Evolutionary conservation across 2,113 vertebrate genomes (phyloP).

Genomic region (Zosterops japonicus): DNA sequence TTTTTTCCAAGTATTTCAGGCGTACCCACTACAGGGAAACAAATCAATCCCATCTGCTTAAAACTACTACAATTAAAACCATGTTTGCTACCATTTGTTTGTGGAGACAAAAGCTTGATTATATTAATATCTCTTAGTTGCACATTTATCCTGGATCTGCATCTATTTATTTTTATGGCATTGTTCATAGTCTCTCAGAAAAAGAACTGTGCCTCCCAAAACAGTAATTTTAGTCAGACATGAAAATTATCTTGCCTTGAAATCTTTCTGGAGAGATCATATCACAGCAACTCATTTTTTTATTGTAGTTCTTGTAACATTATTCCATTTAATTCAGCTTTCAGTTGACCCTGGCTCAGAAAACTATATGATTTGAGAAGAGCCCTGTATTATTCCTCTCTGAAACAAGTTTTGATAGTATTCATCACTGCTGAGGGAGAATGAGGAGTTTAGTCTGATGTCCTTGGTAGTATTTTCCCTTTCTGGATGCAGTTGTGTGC

Average conservation of each 20-base stretch:
- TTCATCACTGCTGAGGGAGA: not conserved
- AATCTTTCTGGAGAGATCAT: not conserved
- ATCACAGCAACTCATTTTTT: not conserved
- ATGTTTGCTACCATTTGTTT: not conserved
- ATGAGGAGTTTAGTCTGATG: not conserved
- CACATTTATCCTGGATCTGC: not conserved
- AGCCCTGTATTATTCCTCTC: not conserved
- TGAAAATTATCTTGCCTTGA: not conserved
- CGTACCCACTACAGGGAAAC: not conserved
- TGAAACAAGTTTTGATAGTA: not conserved
- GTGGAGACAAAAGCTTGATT: not conserved
- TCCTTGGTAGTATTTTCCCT: not conserved
- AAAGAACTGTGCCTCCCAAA: not conserved
- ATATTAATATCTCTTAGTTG: not conserved
- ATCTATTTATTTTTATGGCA: not conserved
- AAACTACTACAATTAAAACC: not conserved
- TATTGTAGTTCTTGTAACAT: not conserved
- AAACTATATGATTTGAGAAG: not conserved
- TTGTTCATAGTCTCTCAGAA: not conserved
- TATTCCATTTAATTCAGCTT: not conserved
- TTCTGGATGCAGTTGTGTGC: not conserved
- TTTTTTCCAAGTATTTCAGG: not conserved
- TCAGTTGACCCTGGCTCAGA: not conserved
- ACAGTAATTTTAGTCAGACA: not conserved
- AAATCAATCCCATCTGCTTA: not conserved